Conservation (phyloP, 2,113 vertebrate species). For the Astur gentilis region DNA sequence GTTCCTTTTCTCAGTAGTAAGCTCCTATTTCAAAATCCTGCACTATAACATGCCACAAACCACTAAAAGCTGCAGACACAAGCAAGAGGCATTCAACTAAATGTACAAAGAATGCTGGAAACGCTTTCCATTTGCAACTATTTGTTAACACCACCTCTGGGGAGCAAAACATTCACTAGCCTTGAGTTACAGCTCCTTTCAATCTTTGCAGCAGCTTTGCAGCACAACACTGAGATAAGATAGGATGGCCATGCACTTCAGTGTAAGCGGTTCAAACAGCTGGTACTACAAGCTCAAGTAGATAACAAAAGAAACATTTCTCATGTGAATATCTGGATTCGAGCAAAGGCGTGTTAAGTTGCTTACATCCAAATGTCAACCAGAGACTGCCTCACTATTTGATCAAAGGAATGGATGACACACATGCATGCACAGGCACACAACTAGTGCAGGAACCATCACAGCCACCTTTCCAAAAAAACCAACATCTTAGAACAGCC, state of each 20-base stretch:
- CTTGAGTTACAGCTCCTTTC: slow-evolving; percentile 31
- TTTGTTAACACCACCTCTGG: neutral
- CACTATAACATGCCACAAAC: neutral
- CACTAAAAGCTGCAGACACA: neutral
- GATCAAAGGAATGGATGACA: neutral
- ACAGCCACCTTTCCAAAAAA: neutral
- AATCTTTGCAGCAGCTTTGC: neutral
- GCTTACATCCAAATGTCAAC: neutral
- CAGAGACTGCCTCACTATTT: neutral
- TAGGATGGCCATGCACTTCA: neutral
- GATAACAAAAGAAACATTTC: slow-evolving; percentile 1
- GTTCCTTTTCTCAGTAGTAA: neutral
- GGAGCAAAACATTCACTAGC: neutral
- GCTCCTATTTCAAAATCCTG: slow-evolving; percentile 31
- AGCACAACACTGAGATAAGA: neutral
- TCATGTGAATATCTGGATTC: neutral
- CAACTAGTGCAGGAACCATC: neutral
- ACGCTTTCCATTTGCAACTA: neutral
- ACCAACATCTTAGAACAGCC: neutral
- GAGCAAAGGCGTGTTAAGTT: neutral
- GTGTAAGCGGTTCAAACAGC: neutral
- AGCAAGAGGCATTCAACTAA: neutral
- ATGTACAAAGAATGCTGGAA: neutral
- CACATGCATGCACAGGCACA: neutral
- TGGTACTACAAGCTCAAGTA: neutral